These are phyloP conservation scores for Semnornis frantzii DNA, from an alignment of 2,113 vertebrate genomes.

Conservation along the genomic window DNA sequence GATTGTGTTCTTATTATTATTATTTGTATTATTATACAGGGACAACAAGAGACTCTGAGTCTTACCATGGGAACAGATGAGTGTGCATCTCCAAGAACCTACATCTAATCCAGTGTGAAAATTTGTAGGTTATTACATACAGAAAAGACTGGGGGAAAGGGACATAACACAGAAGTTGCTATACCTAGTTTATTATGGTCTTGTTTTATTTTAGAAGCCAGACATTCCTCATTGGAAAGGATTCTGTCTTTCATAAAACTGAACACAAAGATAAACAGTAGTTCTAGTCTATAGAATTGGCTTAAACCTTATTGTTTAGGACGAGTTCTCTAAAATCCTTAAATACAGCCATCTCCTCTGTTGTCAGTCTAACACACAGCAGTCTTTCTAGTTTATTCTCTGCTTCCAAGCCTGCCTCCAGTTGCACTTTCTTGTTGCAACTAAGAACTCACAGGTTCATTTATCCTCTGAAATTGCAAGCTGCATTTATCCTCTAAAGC, in stretches of 20 bases:
- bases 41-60: conserved; percentile 14
- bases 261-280: neutral
- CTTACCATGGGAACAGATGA: neutral
- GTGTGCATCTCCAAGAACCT: neutral
- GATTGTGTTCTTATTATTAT: conserved; percentile 39
- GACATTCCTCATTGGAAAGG: neutral
- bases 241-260: neutral
- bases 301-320: neutral
- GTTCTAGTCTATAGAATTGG: neutral
- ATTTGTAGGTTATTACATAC: neutral
- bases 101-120: neutral
- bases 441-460: conserved; percentile 20
- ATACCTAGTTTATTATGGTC: neutral
- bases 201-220: neutral
- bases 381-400: neutral
- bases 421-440: neutral
- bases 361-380: neutral
- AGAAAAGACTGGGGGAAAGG: neutral
- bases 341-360: neutral
- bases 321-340: neutral
- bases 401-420: conserved; percentile 29
- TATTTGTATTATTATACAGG: neutral
- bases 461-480: conserved; percentile 17
- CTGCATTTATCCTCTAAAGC: conserved; percentile 22
- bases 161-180: neutral